Conservation (phyloP, 2,888 invertebrate species). For the Protodeltote pygarga region DNA sequence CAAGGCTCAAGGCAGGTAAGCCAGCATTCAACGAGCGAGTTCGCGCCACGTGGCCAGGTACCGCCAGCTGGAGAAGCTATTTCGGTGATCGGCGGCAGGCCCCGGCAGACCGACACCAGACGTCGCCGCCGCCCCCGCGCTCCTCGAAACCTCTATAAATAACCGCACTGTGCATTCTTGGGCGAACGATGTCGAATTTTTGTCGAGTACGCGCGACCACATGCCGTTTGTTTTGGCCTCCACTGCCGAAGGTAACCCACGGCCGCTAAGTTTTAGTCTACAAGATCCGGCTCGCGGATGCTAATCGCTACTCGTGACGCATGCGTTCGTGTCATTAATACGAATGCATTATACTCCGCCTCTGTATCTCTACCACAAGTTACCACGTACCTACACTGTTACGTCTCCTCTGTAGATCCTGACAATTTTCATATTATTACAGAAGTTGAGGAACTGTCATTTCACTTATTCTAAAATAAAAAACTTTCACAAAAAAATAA, state of each 20-base stretch:
- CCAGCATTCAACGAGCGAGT: conserved; percentile 59
- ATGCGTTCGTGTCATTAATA: conserved; percentile 14
- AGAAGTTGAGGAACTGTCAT: too few species aligned
- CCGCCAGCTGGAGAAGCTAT: conserved; percentile 85
- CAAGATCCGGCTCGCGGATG: conserved; percentile 21
- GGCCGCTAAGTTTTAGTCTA: conserved; percentile 17
- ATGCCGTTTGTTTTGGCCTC: conserved; percentile 85
- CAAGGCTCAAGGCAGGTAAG: conserved; percentile 57
- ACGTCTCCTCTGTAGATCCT: too few species aligned
- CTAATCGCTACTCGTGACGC: conserved; percentile 12
- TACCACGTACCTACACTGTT: neutral
- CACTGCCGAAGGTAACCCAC: conserved; percentile 53
- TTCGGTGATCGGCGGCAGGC: conserved; percentile 87
- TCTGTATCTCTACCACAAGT: neutral
- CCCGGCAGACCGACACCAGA: conserved; percentile 88
- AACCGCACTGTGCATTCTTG: conserved; percentile 86
- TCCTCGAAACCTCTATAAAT: conserved; percentile 83
- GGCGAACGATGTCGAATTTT: conserved; percentile 87
- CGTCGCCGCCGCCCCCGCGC: conserved; percentile 86
- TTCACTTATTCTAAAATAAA: neutral
- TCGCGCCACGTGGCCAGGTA: conserved; percentile 83
- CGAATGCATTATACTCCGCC: neutral
- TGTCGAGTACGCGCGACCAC: conserved; percentile 86
- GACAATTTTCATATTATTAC: too few species aligned
- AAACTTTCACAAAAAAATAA: too few species aligned